Conservation (phyloP, 2,113 vertebrate species). For the Xenotilapia leptura region DNA sequence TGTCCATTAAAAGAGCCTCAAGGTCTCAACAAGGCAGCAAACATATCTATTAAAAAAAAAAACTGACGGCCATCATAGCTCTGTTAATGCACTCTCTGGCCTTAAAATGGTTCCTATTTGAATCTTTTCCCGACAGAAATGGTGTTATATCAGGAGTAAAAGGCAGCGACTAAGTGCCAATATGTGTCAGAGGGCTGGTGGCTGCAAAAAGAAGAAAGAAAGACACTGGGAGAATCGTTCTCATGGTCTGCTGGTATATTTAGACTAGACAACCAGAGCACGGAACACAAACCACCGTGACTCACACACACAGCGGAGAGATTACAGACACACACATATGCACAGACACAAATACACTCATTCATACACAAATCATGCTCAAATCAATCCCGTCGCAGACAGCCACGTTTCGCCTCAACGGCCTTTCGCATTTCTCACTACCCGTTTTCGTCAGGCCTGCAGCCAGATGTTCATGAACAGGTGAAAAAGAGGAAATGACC, state of each 20-base stretch:
- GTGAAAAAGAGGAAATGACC: constrained; percentile 29
- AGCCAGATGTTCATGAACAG: constrained; percentile 4
- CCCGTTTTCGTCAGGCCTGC: constrained; percentile 28
- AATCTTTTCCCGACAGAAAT: not conserved
- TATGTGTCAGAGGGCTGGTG: constrained; percentile 21
- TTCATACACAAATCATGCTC: constrained; percentile 17
- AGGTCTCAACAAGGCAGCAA: constrained; percentile 17
- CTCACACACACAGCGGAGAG: constrained; percentile 23
- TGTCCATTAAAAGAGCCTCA: constrained; percentile 26
- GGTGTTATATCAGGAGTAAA: constrained; percentile 23
- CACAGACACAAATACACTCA: constrained; percentile 5
- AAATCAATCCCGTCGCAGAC: constrained; percentile 4
- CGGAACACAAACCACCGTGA: constrained; percentile 49
- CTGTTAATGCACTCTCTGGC: not conserved
- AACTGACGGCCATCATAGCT: constrained; percentile 8
- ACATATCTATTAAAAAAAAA: not conserved
- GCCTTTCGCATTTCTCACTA: constrained; percentile 32
- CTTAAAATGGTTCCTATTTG: constrained; percentile 35
- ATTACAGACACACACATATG: constrained; percentile 23
- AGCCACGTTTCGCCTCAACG: constrained; percentile 19
- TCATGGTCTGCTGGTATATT: constrained; percentile 51
- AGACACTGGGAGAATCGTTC: constrained; percentile 25
- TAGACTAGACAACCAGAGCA: constrained; percentile 36
- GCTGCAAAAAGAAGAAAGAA: not conserved
- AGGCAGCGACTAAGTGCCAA: not conserved